phyloP scores from a whole-genome alignment of 2,797 vertebrate genomes.

The Pogonophryne albipinna region DNA sequence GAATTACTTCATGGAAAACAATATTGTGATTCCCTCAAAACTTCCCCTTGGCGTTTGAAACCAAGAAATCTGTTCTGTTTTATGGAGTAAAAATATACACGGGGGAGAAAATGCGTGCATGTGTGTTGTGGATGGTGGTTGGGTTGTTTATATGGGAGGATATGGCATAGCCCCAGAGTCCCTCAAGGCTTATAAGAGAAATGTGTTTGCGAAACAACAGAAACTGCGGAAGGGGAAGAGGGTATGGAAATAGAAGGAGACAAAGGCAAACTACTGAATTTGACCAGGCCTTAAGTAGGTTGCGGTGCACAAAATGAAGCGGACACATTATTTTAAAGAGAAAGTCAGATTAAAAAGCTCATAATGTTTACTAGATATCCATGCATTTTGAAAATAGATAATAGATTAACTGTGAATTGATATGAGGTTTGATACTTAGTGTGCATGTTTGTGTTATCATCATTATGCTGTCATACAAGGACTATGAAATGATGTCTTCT shows the following conservation, averaged over 20 bases:
- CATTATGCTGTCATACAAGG: conserved; percentile 34
- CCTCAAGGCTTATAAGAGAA: conserved; percentile 70
- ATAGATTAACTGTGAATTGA: background rate
- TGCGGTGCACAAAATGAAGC: conserved; percentile 25
- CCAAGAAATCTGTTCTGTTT: conserved; percentile 63
- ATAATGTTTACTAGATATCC: background rate
- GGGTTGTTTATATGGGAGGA: conserved; percentile 79
- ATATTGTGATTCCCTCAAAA: conserved; percentile 75
- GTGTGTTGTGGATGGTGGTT: conserved; percentile 63
- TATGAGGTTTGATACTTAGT: background rate
- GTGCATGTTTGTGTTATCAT: conserved; percentile 19
- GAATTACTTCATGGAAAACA: conserved; percentile 70
- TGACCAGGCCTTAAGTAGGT: conserved; percentile 33
- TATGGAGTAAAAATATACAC: conserved; percentile 73
- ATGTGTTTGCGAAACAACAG: conserved; percentile 76
- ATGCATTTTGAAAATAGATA: conserved; percentile 2
- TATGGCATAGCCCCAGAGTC: conserved; percentile 72
- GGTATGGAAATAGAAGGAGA: conserved; percentile 50
- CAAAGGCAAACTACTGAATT: conserved; percentile 51
- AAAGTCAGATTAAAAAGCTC: conserved; percentile 7
- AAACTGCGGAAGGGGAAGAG: conserved; percentile 64
- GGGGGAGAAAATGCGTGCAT: conserved; percentile 57
- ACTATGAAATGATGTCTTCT: conserved; percentile 36
- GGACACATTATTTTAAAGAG: conserved; percentile 2
- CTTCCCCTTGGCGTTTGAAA: conserved; percentile 47